Evolutionary conservation across 1,140 invertebrate genomes (phyloP), one percentile per base, ranked within the genome.

Genomic region (Drosophila triauraria): DNA sequence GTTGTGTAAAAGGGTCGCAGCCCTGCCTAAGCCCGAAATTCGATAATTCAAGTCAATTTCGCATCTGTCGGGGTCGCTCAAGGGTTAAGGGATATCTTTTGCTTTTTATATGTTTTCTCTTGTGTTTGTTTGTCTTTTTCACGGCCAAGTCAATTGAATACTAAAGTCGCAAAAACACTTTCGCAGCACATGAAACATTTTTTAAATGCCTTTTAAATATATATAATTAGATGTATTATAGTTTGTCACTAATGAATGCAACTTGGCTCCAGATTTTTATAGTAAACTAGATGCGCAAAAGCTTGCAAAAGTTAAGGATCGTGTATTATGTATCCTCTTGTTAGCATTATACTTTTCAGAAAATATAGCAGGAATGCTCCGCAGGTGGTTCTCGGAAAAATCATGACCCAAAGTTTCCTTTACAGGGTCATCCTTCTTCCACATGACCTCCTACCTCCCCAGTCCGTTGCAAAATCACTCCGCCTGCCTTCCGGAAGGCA

Each of bases 31-130:
- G 48, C 27, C 46, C 80, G 70, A 83, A 83, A 83, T 83, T 83
- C 80, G 80, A 83, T 83, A 83, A 83, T 83, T 83, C 80, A 83
- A 83, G 80, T 83, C 80, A 83, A 83, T 83, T 83, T 79, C 80
- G 80, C 75, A 83, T 83, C 75, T 83, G 80, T 83, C 80, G 80
- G 80, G 80, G 64, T 83, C 61, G 80, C 70, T 79, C 80, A 83
- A 83, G 80, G 80, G 80, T 83, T 83, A 83, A 82, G 80, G 65
- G 80, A 83, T 83, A 82, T 78, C 80, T 83, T 78, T 82, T 65
- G 63, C 77, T 82, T 82, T 60, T 53, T 32, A 32, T 65, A 59
- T 59, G 23, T 65, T 54, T 56, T 25, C 47, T 23, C 32, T 51
- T 44, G 40, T 51, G 58, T 42, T 71, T 56, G 43, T 71, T 58